Evolutionary conservation across 37 sponge, comb jelly and placozoan genomes (phyloP), one percentile per base, ranked within the genome.

Genomic region (Tethya wilhelma): DNA sequence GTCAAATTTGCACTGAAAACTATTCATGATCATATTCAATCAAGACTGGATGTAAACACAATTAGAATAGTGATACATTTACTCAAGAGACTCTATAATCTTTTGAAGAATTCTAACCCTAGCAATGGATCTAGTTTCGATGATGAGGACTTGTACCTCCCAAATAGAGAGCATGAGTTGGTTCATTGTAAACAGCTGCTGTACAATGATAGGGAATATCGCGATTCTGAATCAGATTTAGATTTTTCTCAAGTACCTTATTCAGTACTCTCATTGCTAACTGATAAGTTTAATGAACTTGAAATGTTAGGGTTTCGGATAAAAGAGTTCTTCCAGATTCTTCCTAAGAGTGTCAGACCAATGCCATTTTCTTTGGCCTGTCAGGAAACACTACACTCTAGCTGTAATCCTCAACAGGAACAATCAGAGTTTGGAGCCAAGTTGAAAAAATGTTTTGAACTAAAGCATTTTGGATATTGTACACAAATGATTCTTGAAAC

Each of bases 11-110:
- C 64, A 34, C 43, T 75, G 12, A 28, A 59, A 33, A 30, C 58
- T 2, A 49, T 49, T 22, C 39, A 38, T 30, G n/a, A 7, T 33
- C 41, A 38, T 44, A 69, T 19, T 36, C 20, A 55, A 28, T 22
- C 23, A 40, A 32, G 32, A 1, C 73, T 73, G 1, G 73, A 73
- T 40, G 5, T 28, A 2, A 73, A 73, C 56, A 73, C 73, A 40
- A 34, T 6, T 20, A 31, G n/a, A 1, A 40, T 56, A 29, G 73
- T 73, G 8, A 73, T 4, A 56, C 1, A 29, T 53, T 22, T 40
- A 14, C 23, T 29, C 36, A 3, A 1, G 26, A 40, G 30, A 46
- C 5, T 40, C 12, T 32, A 53, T 25, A 1, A 53, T 1, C 56
- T 32, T 30, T 19, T 53, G 55, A 17, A 28, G 11, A 53, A 8